Evolutionary conservation across 2,888 invertebrate genomes (phyloP).

Genomic region (Trichogramma evanescens): DNA sequence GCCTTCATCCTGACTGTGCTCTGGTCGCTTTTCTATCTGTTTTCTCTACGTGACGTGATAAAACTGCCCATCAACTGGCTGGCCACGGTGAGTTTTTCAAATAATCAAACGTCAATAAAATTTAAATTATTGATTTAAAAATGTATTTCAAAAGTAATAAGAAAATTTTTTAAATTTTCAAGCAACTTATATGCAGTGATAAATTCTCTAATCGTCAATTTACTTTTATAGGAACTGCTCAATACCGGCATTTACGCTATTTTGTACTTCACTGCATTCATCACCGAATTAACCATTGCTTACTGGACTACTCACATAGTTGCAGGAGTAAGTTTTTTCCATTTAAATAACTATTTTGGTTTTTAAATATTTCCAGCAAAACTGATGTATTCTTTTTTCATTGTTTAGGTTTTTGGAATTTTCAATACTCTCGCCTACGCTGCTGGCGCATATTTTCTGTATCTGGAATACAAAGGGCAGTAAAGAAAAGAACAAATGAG

Average conservation of each 20-base stretch:
- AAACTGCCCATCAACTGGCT: slow-evolving; percentile 75
- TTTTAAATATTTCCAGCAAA: background rate
- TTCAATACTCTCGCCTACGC: slow-evolving; percentile 76
- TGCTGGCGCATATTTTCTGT: slow-evolving; percentile 68
- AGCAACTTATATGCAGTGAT: background rate
- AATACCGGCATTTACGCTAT: slow-evolving; percentile 65
- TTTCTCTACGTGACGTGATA: slow-evolving; percentile 72
- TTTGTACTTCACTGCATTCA: slow-evolving; percentile 72
- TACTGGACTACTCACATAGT: slow-evolving; percentile 56
- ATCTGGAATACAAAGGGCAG: slow-evolving; percentile 59
- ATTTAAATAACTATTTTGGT: background rate
- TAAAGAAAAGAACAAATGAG: no score
- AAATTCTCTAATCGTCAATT: background rate
- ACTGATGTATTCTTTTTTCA: background rate
- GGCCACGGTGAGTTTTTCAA: slow-evolving; percentile 61
- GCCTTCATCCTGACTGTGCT: slow-evolving; percentile 76
- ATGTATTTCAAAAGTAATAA: background rate
- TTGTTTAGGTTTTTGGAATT: slow-evolving; percentile 67
- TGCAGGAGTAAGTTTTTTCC: slow-evolving; percentile 62
- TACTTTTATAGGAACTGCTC: slow-evolving; percentile 66
- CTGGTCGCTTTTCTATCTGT: slow-evolving; percentile 73
- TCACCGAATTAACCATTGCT: slow-evolving; percentile 59
- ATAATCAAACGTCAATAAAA: background rate
- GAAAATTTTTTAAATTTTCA: background rate
- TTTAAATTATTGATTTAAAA: background rate